Evolutionary conservation across 2,797 vertebrate species (phyloP).

Genomic region (Hylomyscus alleni): DNA sequence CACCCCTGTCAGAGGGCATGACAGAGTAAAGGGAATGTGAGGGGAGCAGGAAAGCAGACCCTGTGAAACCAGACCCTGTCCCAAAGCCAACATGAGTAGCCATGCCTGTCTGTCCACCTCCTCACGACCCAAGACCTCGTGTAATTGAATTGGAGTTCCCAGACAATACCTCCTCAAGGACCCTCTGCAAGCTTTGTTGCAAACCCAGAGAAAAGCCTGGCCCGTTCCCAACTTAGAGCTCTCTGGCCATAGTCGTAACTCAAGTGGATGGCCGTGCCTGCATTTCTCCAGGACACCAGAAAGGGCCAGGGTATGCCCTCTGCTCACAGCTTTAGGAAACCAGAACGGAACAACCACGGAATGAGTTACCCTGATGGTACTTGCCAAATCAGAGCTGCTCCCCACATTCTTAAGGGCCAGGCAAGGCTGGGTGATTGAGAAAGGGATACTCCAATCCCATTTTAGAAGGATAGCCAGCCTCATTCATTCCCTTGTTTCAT

Average conservation of each 20-base stretch:
- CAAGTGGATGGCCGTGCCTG: not conserved
- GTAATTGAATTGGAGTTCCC: not conserved
- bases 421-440: not conserved
- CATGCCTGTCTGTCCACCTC: not conserved
- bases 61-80: not conserved
- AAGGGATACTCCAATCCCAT: not conserved
- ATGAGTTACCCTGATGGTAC: not conserved
- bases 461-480: not conserved
- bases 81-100: not conserved
- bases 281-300: not conserved
- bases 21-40: accelerated
- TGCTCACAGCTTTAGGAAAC: not conserved
- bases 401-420: not conserved
- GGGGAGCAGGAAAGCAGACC: not conserved
- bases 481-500: not conserved
- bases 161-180: not conserved
- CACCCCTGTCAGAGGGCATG: not conserved
- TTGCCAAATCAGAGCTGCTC: not conserved
- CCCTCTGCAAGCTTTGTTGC: not conserved
- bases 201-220: not conserved
- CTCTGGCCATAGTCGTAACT: not conserved
- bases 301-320: not conserved
- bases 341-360: not conserved
- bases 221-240: not conserved
- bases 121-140: too few species aligned